Evolutionary conservation across 2,797 vertebrate species (phyloP), one percentile per base, ranked within the genome.

Genomic region (Setipinna tenuifilis): DNA sequence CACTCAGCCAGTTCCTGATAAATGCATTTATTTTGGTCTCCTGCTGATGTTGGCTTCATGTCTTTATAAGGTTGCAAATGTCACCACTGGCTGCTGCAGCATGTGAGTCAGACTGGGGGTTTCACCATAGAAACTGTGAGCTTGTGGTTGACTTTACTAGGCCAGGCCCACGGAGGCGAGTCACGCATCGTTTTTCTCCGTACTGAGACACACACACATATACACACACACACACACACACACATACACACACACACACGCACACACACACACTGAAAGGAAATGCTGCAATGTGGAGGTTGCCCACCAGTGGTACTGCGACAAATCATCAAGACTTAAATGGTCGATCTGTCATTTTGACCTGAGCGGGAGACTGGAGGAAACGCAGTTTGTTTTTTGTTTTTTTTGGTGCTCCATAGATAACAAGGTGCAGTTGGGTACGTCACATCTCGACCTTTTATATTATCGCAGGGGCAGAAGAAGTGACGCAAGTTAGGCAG

Each of bases 61-160:
- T 41, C 71, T 78, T 78, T 78, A 78, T 78, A 78, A 41, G 71
- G 71, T 10, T 78, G 71, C 41, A 35, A 44, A 78, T 35, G 71
- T 44, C 35, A 25, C 71, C 35, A 10, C 19, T 78, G 35, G 21
- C 71, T 78, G 21, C 6, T 78, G 71, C 19, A 21, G 71, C 71
- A 19, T 21, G 31, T 78, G 71, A 78, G 31, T 78, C 71, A 78
- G 11, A 54, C 80, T 7, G 83, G 28, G 83, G 28, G 78, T 61
- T 57, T 5, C 44, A 85, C 23, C 41, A 25, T 16, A 57, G 68
- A 82, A 86, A 14, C 46, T 54, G 57, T 46, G 21, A 83, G 57
- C 61, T 61, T 59, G 3, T 17, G 83, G 81, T 28, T 62, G 3
- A 85, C 54, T 83, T 48, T 25, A 23, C 50, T 48, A 61, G 31